Percentiles rank a stretch among this genome's conserved stretches.
These are phyloP conservation scores for Oscheius sp. DNA, from an alignment of 2,888 invertebrate genomes.

Conservation along the genomic window DNA sequence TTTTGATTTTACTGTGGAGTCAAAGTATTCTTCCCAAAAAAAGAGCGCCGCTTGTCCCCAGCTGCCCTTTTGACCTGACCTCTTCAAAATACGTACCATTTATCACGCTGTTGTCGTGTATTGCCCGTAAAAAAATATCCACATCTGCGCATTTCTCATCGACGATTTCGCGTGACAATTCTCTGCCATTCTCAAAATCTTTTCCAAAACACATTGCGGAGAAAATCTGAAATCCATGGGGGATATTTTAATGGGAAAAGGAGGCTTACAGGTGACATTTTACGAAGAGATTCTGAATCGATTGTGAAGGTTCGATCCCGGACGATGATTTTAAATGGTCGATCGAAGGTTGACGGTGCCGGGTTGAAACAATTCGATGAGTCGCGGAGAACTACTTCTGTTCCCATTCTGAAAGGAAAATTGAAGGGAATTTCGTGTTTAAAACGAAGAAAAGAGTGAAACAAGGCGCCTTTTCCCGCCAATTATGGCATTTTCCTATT, in stretches of 20 bases:
- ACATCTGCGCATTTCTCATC: constrained; percentile 67
- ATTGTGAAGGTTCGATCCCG: constrained; percentile 55
- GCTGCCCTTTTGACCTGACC: not conserved
- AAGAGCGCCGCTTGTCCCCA: too few relatives aligned
- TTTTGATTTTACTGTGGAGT: too few relatives aligned
- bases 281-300: constrained; percentile 58
- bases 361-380: constrained; percentile 44
- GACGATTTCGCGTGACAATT: constrained; percentile 66
- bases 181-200: constrained; percentile 67
- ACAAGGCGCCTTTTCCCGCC: too few relatives aligned
- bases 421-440: not conserved
- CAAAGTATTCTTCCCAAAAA: too few relatives aligned
- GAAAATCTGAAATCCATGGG: constrained; percentile 56
- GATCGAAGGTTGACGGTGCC: constrained; percentile 52
- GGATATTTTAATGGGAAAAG: not conserved
- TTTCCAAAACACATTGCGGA: constrained; percentile 68
- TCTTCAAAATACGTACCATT: constrained; percentile 46
- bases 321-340: constrained; percentile 59
- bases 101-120: constrained; percentile 61
- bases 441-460: not conserved
- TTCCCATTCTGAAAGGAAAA: constrained; percentile 41
- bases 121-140: constrained; percentile 60
- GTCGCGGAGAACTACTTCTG: constrained; percentile 47
- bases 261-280: constrained; percentile 54
- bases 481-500: too few relatives aligned